Evolutionary conservation across 2,113 vertebrate genomes (phyloP), one percentile per base, ranked within the genome.

Genomic region (Proteles cristata): DNA sequence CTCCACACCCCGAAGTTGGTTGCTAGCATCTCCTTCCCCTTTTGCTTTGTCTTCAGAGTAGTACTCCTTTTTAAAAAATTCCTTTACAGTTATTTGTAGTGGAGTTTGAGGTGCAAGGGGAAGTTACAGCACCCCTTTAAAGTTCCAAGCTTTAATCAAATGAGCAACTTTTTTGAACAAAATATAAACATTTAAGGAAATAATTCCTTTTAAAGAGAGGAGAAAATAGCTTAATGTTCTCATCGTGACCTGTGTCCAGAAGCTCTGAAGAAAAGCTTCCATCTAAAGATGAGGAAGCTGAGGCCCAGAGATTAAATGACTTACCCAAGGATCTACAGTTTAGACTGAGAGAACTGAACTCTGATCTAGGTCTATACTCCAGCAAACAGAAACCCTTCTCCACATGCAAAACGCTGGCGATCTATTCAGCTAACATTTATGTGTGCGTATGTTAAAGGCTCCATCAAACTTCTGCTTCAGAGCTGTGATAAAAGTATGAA

Each of bases 401-500:
- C 45, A 83, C 16, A 65, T 23, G 85, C 12, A 71, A 69, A 65
- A 25, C 33, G 73, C 48, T 12, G 86, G 43, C 3, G 43, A 90
- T 92, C 31, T 76, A 45, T 31, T 92, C 48, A 73, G 43, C 53
- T 83, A 74, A 82, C 11, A 65, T 25, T 80, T n/a, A 66, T 5
- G 7, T 48, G 23, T 28, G 55, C 21, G 84, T 76, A 66, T 8
- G 1, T 50, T 43, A 74, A 94, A 68, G 55, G 39, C 12, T 39
- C 53, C 16, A 87, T 63, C 48, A 50, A 65, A 94, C 45, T 74
- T 89, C 76, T 48, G 53, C 35, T 93, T 90, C 80, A 91, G 96
- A 97, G 93, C 16, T 17, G 65, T 61, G 88, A 55, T 3, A 82
- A 69, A 97, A 93, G 31, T 48, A 85, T n/a, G 23, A 61, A 77